Base-by-base conservation (phyloP, 1,140 invertebrate species). In the Atta colombica region DNA sequence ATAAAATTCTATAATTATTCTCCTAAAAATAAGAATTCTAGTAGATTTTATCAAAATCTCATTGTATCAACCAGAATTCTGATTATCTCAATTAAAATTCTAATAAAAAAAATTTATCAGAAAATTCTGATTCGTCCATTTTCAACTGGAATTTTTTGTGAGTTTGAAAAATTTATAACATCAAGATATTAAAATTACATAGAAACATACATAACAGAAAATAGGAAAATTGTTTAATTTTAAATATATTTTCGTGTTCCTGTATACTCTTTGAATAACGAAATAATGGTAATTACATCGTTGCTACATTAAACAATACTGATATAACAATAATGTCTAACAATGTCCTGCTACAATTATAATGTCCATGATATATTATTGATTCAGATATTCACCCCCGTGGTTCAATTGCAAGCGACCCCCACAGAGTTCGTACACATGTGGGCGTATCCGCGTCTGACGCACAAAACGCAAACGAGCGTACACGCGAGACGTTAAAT, bases 401-500 rank as follows among this genome's bases (percentile, higher is more conserved):
- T 35, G 66, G 28, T 51, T 84, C 39, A 61, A 82, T 82, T 82
- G 68, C 55, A 49, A 74, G 35, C 51, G 80, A 68, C n/a, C 14
- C 66, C 60, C 60, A 60, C 45, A 74, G 55, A 78, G 88, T 86
- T 81, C 63, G 82, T 89, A 89, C 71, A 74, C 74, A 69, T 51
- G 65, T 75, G 55, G 55, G 82, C 61, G 69, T 55, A 66, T 85
- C 55, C 66, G 66, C 80, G 58, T 66, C 45, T 77, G 53, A 61
- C 45, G 74, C 72, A 66, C 75, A 74, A 72, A 65, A 85, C 80
- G 63, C 75, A 69, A 86, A 63, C 71, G 75, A 85, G 84, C 88
- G 85, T 89, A 85, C 88, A 89, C 82, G 88, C 85, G 89, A 91
- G 91, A 91, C 91, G 85, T 92, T 93, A 91, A 88, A 91, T 91